These are phyloP conservation scores for Casuarius casuarius DNA, from an alignment of 2,113 vertebrate species.

Conservation along the genomic window DNA sequence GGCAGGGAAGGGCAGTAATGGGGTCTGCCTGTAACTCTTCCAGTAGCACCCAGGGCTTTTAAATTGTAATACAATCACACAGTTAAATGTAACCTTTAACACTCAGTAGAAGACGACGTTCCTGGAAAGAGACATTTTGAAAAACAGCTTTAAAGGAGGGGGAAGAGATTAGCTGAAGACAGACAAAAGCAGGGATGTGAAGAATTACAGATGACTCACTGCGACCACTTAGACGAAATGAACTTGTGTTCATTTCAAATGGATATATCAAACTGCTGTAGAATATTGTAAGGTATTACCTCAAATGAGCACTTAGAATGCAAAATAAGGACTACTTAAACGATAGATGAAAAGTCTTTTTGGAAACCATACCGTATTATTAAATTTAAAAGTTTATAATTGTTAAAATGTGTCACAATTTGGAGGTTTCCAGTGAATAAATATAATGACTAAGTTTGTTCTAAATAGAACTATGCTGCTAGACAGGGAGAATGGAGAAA, in stretches of 20 bases:
- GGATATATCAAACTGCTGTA: not conserved
- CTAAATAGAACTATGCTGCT: not conserved
- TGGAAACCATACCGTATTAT: not conserved
- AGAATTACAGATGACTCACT: not conserved
- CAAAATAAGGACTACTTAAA: not conserved
- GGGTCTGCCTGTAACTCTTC: fast-evolving
- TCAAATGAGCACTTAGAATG: not conserved
- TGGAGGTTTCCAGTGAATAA: not conserved
- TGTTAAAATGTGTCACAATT: not conserved
- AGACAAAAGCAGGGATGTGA: not conserved
- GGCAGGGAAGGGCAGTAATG: not conserved
- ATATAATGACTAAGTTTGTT: not conserved
- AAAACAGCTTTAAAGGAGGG: not conserved
- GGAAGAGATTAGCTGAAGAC: not conserved
- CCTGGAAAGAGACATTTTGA: not conserved
- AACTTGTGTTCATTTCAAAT: not conserved
- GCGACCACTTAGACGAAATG: not conserved
- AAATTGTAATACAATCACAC: not conserved
- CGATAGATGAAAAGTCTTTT: not conserved
- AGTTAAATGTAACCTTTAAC: not conserved
- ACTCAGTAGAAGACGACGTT: not conserved
- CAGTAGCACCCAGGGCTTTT: not conserved
- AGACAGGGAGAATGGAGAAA: not conserved
- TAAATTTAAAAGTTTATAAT: not conserved
- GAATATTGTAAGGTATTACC: not conserved